Conservation (phyloP, 2,888 invertebrate species). For the Hydropsyche betteni region DNA sequence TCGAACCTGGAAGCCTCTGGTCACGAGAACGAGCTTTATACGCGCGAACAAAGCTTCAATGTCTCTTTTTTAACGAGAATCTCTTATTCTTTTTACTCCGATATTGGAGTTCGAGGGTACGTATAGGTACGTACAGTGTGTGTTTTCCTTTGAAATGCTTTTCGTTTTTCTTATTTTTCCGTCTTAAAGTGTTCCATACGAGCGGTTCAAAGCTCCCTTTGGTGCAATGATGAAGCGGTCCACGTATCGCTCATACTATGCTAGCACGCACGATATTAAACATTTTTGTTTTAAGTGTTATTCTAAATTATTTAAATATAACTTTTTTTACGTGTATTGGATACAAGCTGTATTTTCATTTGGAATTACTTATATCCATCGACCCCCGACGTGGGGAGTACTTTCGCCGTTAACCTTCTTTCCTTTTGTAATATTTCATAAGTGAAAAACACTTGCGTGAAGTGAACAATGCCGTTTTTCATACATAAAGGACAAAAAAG, state of each 20-base stretch:
- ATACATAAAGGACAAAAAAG: conserved; percentile 32
- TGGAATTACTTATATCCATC: too few species aligned
- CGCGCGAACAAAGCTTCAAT: conserved; percentile 25
- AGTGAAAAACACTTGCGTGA: conserved; percentile 39
- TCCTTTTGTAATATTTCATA: conserved; percentile 34
- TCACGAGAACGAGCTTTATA: conserved; percentile 19
- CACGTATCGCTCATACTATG: too few species aligned
- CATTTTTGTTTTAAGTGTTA: too few species aligned
- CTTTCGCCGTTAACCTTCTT: conserved; percentile 31
- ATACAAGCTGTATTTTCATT: too few species aligned
- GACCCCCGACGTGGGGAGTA: background rate
- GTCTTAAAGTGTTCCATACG: conserved; percentile 15
- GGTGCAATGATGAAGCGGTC: too few species aligned
- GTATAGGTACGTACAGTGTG: conserved; percentile 4
- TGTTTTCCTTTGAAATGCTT: conserved; percentile 27
- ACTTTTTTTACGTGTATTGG: too few species aligned
- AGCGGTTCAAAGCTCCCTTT: background rate
- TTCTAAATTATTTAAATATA: too few species aligned
- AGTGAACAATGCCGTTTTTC: conserved; percentile 39
- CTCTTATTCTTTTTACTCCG: conserved; percentile 25
- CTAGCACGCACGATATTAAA: too few species aligned
- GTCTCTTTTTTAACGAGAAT: conserved; percentile 26
- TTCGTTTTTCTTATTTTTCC: conserved; percentile 3
- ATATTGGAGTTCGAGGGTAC: conserved; percentile 4
- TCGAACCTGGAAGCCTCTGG: conserved; percentile 3